Evolutionary conservation across 2,113 vertebrate species (phyloP).

Genomic region (Burhinus bistriatus): DNA sequence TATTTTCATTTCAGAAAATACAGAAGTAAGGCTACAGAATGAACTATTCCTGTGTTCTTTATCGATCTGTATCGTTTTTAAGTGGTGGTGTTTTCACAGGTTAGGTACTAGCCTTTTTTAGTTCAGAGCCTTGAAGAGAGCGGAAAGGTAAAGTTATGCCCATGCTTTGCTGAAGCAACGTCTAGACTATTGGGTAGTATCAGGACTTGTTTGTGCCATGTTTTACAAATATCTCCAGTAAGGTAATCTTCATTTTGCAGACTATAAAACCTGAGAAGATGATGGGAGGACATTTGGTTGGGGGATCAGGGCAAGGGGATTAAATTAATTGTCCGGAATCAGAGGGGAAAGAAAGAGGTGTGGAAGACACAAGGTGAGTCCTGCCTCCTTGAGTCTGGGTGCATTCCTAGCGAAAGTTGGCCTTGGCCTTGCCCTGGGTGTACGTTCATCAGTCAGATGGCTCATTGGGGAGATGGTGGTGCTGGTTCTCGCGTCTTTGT

Average conservation of each 20-base stretch:
- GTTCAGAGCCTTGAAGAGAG: not conserved
- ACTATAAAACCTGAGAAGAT: not conserved
- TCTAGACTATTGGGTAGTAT: not conserved
- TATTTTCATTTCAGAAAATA: not conserved
- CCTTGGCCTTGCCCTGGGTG: accelerated
- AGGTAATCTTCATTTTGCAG: not conserved
- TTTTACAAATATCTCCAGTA: not conserved
- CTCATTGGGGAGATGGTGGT: accelerated
- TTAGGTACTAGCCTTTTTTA: not conserved
- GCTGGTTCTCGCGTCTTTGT: not conserved
- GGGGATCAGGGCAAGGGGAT: not conserved
- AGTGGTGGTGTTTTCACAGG: not conserved
- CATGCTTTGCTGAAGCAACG: not conserved
- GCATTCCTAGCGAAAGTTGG: not conserved
- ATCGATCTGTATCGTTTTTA: not conserved
- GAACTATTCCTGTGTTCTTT: not conserved
- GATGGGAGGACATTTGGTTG: not conserved
- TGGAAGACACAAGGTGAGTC: accelerated
- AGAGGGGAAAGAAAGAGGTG: not conserved
- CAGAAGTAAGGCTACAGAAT: not conserved
- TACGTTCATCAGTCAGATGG: accelerated
- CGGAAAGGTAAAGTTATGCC: not conserved
- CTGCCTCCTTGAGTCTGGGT: accelerated
- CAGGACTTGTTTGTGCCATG: not conserved
- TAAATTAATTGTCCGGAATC: not conserved